phyloP scores from a whole-genome alignment of 2,113 vertebrate species.

The Rhinolophus sinicus region DNA sequence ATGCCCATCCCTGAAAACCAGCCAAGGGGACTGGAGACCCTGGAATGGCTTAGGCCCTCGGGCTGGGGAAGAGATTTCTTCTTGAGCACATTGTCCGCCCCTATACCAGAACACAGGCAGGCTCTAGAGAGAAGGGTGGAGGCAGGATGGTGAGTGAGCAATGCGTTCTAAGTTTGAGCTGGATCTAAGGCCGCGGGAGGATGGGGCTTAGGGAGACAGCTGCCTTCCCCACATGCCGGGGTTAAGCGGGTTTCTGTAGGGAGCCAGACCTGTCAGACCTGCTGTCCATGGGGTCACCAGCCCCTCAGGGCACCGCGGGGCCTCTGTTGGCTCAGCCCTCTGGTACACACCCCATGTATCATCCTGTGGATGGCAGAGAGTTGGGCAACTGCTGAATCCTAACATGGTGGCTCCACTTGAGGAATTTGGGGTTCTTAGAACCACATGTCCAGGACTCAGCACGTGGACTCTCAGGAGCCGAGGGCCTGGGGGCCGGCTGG shows the following conservation, averaged over 20 bases:
- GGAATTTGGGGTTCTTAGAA: background rate
- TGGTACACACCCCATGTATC: background rate
- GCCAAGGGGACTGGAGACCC: background rate
- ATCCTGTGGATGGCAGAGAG: background rate
- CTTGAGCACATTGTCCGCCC: background rate
- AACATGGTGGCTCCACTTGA: background rate
- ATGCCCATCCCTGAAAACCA: background rate
- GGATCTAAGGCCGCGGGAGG: background rate
- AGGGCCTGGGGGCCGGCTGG: background rate
- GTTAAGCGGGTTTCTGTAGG: background rate
- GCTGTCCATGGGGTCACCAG: background rate
- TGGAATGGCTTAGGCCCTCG: background rate
- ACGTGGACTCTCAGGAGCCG: background rate
- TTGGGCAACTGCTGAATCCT: background rate
- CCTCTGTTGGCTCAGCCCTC: background rate
- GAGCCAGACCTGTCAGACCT: background rate
- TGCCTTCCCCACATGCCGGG: background rate
- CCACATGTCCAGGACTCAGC: background rate
- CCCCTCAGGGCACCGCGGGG: background rate
- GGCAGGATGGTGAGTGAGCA: background rate
- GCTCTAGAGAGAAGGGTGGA: background rate
- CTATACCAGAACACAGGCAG: background rate
- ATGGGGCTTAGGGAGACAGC: background rate
- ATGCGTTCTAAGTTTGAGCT: background rate
- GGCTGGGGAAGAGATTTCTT: background rate